Evolutionary conservation across 2,888 invertebrate genomes (phyloP).

Genomic region (Caenorhabditis auriculariae): DNA sequence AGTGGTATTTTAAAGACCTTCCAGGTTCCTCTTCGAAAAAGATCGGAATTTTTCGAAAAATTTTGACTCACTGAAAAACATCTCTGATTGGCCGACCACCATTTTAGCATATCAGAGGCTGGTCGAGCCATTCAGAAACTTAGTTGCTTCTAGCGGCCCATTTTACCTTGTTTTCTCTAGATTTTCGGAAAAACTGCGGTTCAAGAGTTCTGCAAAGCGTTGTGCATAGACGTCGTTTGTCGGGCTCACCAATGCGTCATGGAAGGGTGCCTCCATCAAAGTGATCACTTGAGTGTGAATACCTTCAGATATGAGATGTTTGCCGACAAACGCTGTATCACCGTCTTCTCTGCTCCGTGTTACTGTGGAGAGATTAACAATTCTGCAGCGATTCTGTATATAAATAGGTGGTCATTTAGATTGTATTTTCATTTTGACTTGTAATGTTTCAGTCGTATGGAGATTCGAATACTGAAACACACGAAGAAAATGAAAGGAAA

Average conservation of each 20-base stretch:
- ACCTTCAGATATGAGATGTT: constrained; percentile 28
- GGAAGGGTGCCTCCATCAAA: constrained; percentile 4
- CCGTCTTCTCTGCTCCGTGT: constrained; percentile 46
- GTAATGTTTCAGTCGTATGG: background rate
- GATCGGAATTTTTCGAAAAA: too few species aligned
- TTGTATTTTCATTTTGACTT: background rate
- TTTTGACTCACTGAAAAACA: too few species aligned
- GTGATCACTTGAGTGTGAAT: background rate
- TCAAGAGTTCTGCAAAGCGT: constrained; percentile 23
- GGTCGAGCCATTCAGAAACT: too few species aligned
- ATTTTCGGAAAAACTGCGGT: constrained; percentile 39
- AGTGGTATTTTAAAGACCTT: too few species aligned
- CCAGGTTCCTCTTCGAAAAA: too few species aligned
- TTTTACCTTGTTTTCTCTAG: too few species aligned
- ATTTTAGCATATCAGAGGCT: too few species aligned
- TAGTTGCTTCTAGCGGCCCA: too few species aligned
- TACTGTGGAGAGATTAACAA: constrained; percentile 32
- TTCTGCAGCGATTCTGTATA: constrained; percentile 4
- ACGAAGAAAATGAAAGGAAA: background rate
- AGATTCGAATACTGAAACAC: background rate
- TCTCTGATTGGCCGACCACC: too few species aligned
- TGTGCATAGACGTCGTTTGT: constrained; percentile 38
- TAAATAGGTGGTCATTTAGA: background rate
- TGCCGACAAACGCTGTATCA: constrained; percentile 24
- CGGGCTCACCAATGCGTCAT: constrained; percentile 44